Evolutionary conservation across 2,113 vertebrate genomes (phyloP).

Genomic region (Hydrochoerus hydrochaeris): DNA sequence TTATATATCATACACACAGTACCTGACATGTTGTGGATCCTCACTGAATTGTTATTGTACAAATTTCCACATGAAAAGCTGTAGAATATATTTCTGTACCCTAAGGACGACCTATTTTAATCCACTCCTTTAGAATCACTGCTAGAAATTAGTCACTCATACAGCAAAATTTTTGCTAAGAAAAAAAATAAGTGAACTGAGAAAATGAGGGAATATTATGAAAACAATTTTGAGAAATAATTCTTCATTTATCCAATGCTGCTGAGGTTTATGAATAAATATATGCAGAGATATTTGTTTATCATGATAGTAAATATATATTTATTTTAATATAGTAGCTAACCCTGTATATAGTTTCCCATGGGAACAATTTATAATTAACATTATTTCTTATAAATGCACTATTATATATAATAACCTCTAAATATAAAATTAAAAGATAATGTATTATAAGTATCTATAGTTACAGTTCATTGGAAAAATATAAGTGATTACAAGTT

Average conservation of each 20-base stretch:
- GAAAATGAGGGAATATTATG: not conserved
- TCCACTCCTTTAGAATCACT: conserved; percentile 28
- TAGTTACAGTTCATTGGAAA: not conserved
- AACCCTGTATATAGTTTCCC: not conserved
- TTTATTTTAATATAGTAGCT: not conserved
- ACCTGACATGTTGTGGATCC: not conserved
- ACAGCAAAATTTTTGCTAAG: not conserved
- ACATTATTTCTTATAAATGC: not conserved
- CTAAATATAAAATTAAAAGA: not conserved
- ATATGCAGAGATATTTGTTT: not conserved
- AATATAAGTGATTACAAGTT: not conserved
- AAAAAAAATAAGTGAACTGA: not conserved
- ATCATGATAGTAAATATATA: not conserved
- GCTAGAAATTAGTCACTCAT: not conserved
- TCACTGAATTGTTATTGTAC: conserved; percentile 36
- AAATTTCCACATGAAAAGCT: conserved; percentile 3
- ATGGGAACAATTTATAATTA: not conserved
- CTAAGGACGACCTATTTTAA: not conserved
- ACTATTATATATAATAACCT: not conserved
- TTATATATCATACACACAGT: not conserved
- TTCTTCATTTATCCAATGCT: not conserved
- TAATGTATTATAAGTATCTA: not conserved
- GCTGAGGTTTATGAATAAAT: conserved; percentile 14
- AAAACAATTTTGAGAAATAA: not conserved
- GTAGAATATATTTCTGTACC: not conserved